Evolutionary conservation across 2,113 vertebrate species (phyloP).

Genomic region (Mellivora capensis): DNA sequence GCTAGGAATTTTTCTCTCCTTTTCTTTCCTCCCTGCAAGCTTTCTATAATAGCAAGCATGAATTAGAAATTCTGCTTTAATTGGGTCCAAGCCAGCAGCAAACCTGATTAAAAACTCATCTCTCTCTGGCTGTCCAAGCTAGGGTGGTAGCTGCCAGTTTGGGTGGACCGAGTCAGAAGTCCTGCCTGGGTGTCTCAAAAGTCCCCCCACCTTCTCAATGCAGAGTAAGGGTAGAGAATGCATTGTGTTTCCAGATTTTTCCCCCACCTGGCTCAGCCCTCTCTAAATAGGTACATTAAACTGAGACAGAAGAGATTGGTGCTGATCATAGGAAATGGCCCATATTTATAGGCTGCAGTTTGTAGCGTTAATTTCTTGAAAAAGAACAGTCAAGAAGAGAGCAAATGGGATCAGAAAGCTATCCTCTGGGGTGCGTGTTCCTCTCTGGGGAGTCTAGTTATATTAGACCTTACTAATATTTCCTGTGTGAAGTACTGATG

Average conservation of each 20-base stretch:
- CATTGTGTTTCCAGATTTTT: constrained; percentile 33
- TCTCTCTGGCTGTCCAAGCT: background rate
- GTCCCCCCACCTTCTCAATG: constrained; percentile 2
- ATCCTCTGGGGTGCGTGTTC: background rate
- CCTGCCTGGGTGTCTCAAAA: background rate
- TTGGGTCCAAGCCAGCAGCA: constrained; percentile 58
- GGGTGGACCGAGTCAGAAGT: constrained; percentile 21
- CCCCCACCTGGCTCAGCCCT: background rate
- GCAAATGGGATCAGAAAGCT: constrained; percentile 44
- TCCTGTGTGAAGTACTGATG: background rate
- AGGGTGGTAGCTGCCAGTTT: constrained; percentile 44
- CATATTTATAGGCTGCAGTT: background rate
- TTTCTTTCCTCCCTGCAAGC: constrained; percentile 36
- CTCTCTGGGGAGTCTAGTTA: background rate
- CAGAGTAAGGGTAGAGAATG: constrained; percentile 45
- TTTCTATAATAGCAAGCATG: constrained; percentile 42
- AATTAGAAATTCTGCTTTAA: constrained; percentile 62
- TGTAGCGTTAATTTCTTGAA: constrained; percentile 56
- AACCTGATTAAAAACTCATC: constrained; percentile 71
- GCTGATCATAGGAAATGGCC: constrained; percentile 34
- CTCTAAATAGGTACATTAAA: constrained; percentile 62
- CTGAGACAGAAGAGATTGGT: constrained; percentile 53
- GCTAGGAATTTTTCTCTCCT: constrained; percentile 26
- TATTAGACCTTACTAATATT: background rate
- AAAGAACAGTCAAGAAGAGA: constrained; percentile 48